Evolutionary conservation across 2,888 invertebrate genomes (phyloP), one percentile per base, ranked within the genome.

Genomic region (Dioctria linearis): DNA sequence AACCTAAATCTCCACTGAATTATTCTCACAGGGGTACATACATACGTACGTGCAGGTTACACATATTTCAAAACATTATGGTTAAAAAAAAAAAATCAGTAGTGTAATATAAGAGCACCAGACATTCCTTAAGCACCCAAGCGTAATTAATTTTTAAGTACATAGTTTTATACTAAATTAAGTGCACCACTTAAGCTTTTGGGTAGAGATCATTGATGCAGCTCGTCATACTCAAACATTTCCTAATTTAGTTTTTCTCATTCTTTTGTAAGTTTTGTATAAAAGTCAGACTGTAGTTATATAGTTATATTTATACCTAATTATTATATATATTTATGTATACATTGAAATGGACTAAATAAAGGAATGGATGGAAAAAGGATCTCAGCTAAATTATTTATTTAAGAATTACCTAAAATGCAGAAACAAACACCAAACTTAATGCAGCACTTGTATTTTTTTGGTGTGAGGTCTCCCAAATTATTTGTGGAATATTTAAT

Each of bases 251-350:
- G 9, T 54, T 11, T n/a, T 54, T 75, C 59, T 59, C 59, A 69
- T 37, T 40, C 51, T 59, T 75, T 75, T 75, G 73, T 75, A 75
- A 59, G 57, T 75, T 75, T 75, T 75, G 73, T 75, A 75, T 75
- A 75, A 75, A 75, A 59, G n/a, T 54, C 4, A 54, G 11, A n/a
- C 5, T 46, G 9, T 6, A 46, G 49, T 46, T 46, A 46, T 5
- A 46, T 46, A 46, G 8, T 46, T 46, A 46, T 46, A 46, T 6
- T 6, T 46, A 9, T 46, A 46, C 9, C 6, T 46, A 46, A 46
- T 5, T 25, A 25, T 25, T 25, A 25, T 25, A 25, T 25, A 2
- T 25, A 25, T 25, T 25, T 25, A 25, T 25, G 25, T 25, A 25
- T 25, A 25, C 25, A 25, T 25, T 46, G 1, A 46, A 46, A 46